These are phyloP conservation scores for Podilymbus podiceps DNA, from an alignment of 2,113 vertebrate genomes.

Conservation along the genomic window DNA sequence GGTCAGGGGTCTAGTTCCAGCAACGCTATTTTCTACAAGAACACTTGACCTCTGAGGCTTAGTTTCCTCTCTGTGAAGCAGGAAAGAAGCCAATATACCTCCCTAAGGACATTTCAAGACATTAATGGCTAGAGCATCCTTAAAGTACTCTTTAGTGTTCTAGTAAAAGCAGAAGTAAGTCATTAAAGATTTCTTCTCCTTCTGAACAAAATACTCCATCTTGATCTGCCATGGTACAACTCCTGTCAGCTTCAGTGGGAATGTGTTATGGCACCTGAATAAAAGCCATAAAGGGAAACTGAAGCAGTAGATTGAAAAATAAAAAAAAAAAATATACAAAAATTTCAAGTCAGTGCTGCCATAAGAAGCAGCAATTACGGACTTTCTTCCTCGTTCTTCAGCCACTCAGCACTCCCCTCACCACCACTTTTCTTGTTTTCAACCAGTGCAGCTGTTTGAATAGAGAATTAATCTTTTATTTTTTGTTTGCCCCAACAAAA, in stretches of 20 bases:
- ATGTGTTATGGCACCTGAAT: background rate
- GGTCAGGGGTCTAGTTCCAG: background rate
- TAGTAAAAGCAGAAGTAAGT: constrained; percentile 19
- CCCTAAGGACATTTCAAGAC: background rate
- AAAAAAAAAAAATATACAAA: background rate
- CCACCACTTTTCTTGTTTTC: background rate
- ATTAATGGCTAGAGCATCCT: background rate
- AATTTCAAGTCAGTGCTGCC: background rate
- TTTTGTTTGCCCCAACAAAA: background rate
- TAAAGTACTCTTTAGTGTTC: background rate
- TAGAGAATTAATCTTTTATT: background rate
- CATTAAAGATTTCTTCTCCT: background rate
- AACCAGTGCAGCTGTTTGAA: background rate
- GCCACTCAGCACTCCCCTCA: background rate
- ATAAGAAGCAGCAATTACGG: background rate
- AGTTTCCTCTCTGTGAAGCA: background rate
- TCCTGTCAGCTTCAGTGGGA: background rate
- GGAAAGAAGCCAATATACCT: background rate
- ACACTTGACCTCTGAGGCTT: background rate
- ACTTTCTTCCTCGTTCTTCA: background rate
- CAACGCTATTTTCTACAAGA: background rate
- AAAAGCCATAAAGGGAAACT: background rate
- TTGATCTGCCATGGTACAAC: background rate
- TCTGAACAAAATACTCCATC: background rate
- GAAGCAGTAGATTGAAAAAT: background rate